phyloP scores from a whole-genome alignment of 2,113 vertebrate species.

The Cichladusa arquata region DNA sequence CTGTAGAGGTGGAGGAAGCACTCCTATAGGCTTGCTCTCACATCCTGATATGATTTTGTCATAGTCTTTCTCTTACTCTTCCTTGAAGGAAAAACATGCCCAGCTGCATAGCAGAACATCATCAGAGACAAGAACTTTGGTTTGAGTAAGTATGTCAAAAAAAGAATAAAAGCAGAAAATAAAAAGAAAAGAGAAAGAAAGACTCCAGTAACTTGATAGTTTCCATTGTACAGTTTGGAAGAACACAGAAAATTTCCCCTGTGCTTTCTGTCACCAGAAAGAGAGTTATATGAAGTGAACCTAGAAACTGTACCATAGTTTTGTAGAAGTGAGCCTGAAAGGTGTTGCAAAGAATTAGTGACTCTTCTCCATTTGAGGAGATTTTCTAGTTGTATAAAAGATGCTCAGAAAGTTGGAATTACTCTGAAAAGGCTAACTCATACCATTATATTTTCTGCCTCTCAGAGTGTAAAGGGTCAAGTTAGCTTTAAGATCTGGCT shows the following conservation, averaged over 20 bases:
- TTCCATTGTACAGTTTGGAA: background rate
- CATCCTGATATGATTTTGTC: background rate
- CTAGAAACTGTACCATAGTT: background rate
- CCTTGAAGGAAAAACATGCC: background rate
- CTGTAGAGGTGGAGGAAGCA: background rate
- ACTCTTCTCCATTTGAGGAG: background rate
- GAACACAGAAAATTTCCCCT: background rate
- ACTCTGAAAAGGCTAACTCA: background rate
- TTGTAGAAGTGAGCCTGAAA: background rate
- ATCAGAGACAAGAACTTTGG: background rate
- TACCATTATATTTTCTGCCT: background rate
- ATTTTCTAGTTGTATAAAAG: background rate
- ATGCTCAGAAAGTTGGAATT: background rate
- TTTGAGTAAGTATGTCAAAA: background rate
- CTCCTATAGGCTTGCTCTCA: background rate
- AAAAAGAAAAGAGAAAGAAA: background rate
- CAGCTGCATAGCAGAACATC: background rate
- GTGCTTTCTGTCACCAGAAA: background rate
- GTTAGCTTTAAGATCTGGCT: background rate
- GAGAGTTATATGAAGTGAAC: background rate
- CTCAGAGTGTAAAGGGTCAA: background rate
- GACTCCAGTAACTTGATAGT: background rate
- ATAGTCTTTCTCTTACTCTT: background rate
- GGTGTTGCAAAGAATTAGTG: background rate
- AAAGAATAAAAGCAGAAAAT: background rate